These are phyloP conservation scores for Pseudorectes ferrugineus DNA, from an alignment of 2,113 vertebrate genomes.

Conservation along the genomic window DNA sequence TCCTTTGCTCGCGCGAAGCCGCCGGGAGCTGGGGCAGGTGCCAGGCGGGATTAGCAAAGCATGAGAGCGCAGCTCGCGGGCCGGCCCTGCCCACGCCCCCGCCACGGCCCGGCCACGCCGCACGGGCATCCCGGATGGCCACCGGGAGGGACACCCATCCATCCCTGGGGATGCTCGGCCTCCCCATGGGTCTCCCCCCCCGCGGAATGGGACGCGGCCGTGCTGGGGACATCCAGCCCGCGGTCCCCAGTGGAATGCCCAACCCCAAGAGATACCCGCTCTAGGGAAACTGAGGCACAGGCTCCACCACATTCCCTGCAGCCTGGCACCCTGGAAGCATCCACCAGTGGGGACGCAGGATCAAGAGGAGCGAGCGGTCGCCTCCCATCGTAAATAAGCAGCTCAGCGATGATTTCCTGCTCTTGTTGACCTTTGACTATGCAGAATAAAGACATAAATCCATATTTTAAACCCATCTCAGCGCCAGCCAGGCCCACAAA, in stretches of 20 bases:
- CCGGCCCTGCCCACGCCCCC: neutral
- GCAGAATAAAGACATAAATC: constrained; percentile 67
- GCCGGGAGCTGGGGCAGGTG: constrained; percentile 57
- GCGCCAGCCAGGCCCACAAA: constrained; percentile 45
- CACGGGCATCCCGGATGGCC: neutral
- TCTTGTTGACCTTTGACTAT: constrained; percentile 68
- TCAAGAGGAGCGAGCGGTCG: neutral
- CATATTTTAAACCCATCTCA: constrained; percentile 60
- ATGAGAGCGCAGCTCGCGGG: constrained; percentile 29
- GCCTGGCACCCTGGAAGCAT: neutral
- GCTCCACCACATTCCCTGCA: accelerated
- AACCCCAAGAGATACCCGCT: neutral
- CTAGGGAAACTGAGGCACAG: neutral
- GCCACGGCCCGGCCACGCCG: neutral
- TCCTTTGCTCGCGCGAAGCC: constrained; percentile 33
- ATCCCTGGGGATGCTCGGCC: neutral
- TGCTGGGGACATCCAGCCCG: neutral
- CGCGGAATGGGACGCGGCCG: accelerated
- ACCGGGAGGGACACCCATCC: neutral
- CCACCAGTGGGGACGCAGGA: neutral
- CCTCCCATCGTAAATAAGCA: constrained; percentile 42
- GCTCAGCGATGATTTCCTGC: constrained; percentile 58
- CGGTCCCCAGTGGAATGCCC: neutral
- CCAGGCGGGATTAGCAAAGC: constrained; percentile 53
- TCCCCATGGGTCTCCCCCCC: accelerated